Evolutionary conservation across 1,140 invertebrate genomes (phyloP).

Genomic region (Solen grandis): DNA sequence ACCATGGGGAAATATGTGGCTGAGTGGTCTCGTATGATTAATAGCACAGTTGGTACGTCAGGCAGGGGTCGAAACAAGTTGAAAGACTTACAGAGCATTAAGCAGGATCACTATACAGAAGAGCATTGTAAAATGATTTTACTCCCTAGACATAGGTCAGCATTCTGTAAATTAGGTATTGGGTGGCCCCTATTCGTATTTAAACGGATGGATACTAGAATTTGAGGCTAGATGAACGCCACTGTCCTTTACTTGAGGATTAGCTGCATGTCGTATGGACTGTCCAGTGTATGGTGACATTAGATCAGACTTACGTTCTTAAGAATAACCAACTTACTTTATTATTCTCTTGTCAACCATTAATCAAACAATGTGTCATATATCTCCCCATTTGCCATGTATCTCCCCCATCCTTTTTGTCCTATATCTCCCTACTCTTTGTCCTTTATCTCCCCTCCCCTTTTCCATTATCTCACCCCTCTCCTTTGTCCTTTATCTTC

Average conservation of each 20-base stretch:
- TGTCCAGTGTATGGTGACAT: background rate
- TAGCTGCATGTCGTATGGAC: background rate
- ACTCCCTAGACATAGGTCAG: background rate
- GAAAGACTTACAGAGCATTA: background rate
- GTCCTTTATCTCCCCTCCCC: too few species aligned
- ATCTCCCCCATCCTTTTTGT: too few species aligned
- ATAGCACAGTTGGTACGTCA: too few species aligned
- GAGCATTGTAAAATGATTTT: constrained; percentile 9
- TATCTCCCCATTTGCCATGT: too few species aligned
- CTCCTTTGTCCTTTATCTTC: too few species aligned
- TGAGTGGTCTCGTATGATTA: too few species aligned
- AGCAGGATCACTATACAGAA: background rate
- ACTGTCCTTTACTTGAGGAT: background rate
- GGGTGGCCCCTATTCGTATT: background rate
- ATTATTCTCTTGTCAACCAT: background rate
- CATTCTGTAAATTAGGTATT: background rate
- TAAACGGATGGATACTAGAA: background rate
- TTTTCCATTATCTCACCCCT: too few species aligned
- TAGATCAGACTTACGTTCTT: background rate
- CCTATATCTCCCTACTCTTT: too few species aligned
- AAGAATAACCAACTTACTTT: background rate
- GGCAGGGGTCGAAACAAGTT: background rate
- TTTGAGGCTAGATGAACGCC: background rate
- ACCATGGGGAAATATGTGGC: too few species aligned
- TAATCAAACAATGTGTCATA: background rate